Conservation (phyloP, 2,113 vertebrate genomes). For the Petroica traversi region DNA sequence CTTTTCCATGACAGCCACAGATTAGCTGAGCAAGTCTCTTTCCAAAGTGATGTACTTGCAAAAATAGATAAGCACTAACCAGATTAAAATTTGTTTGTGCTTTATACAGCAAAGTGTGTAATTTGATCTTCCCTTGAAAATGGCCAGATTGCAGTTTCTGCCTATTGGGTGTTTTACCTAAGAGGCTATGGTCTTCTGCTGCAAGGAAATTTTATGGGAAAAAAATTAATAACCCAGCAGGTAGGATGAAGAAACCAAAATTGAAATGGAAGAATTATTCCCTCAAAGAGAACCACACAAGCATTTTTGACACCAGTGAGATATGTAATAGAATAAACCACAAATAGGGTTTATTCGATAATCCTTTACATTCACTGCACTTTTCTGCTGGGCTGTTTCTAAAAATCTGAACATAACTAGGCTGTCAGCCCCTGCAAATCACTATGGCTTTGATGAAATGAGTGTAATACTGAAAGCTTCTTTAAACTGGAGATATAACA, state of each 20-base stretch:
- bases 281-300: background rate
- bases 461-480: background rate
- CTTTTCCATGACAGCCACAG: conserved; percentile 73
- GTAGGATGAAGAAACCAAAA: conserved; percentile 35
- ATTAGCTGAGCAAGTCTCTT: conserved; percentile 74
- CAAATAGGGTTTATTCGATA: background rate
- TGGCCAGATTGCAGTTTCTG: conserved; percentile 32
- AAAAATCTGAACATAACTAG: background rate
- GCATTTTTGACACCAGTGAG: background rate
- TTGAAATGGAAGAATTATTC: conserved; percentile 32
- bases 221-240: background rate
- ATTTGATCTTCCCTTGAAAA: conserved; percentile 62
- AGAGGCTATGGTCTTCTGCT: conserved; percentile 23
- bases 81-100: conserved; percentile 58
- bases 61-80: conserved; percentile 59
- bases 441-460: background rate
- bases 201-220: conserved; percentile 16
- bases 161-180: conserved; percentile 27
- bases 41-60: conserved; percentile 69
- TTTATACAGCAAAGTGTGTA: conserved; percentile 23
- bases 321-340: background rate
- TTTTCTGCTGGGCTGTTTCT: background rate
- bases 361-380: background rate
- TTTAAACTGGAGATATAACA: background rate
- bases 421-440: background rate